A percentile compares a stretch with the other conserved stretches of the same genome.
Evolutionary conservation across 2,113 vertebrate genomes (phyloP).

Genomic region (Mus spicilegus): DNA sequence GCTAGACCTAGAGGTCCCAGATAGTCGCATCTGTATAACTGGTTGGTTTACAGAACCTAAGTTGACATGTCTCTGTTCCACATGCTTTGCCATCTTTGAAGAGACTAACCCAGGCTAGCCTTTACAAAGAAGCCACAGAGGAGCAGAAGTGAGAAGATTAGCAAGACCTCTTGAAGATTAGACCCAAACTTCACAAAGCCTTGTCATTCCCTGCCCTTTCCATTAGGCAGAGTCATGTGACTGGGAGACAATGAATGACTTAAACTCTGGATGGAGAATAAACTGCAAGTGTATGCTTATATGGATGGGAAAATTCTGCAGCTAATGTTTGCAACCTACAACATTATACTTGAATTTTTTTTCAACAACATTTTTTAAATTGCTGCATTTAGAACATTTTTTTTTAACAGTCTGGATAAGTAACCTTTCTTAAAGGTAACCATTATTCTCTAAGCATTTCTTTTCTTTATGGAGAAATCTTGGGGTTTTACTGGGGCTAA

Average conservation of each 20-base stretch:
- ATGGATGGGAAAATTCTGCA: background rate
- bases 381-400: background rate
- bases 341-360: background rate
- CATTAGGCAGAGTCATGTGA: background rate
- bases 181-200: background rate
- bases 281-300: background rate
- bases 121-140: background rate
- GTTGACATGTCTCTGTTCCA: background rate
- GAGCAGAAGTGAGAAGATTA: background rate
- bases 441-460: background rate
- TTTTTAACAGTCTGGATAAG: background rate
- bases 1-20: background rate
- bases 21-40: background rate
- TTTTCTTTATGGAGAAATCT: constrained; percentile 11
- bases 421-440: background rate
- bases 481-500: background rate
- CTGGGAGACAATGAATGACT: background rate
- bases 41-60: background rate
- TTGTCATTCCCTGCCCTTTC: background rate
- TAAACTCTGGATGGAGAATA: background rate
- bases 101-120: background rate
- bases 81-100: background rate
- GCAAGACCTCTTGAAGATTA: background rate
- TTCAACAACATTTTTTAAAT: background rate
- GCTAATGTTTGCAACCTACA: background rate